Evolutionary conservation across 2,113 vertebrate genomes (phyloP), one percentile per base, ranked within the genome.

Genomic region (Scolopax mira): DNA sequence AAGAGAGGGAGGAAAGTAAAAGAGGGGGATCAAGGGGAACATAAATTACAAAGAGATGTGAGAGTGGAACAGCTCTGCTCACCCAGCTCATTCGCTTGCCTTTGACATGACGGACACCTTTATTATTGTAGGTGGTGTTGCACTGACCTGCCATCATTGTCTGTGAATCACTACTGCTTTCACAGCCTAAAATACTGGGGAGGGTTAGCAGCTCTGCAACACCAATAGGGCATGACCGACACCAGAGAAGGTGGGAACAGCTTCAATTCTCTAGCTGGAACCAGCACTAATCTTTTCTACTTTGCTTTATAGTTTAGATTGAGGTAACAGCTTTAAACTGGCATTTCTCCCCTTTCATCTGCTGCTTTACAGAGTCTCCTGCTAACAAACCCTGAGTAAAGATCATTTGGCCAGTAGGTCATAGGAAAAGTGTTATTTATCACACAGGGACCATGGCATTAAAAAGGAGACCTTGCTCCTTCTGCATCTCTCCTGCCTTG

Each of bases 351-450:
- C 24, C 7, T 94, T 96, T 97, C 65, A 84, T 94, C 90, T 90
- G 55, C 85, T 88, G 69, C 88, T 95, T 94, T 88, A 84, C 48
- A 93, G 79, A 91, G 52, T 52, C 52, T 90, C 93, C 94, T 79
- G 89, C 87, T 95, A 94, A 94, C 85, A 94, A 78, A 85, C 37
- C 28, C 52, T 9, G 21, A 95, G 77, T 75, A 96, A 94, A 85
- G 82, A 95, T 75, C 93, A 88, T 86, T 70, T 88, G 94, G 79
- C 66, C 70, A 94, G 88, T 81, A 95, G 91, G 93, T 96, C 93
- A 93, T 8, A 77, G 28, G 24, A 83, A 89, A 92, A 96, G 57
- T 49, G 84, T 70, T 93, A 95, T 88, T 96, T 95, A 88, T 91
- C 91, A 82, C 83, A 70, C 82, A 88, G 74, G 84, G 75, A 96